Evolutionary conservation across 2,888 invertebrate genomes (phyloP).

Genomic region (Dendrolimus pini): DNA sequence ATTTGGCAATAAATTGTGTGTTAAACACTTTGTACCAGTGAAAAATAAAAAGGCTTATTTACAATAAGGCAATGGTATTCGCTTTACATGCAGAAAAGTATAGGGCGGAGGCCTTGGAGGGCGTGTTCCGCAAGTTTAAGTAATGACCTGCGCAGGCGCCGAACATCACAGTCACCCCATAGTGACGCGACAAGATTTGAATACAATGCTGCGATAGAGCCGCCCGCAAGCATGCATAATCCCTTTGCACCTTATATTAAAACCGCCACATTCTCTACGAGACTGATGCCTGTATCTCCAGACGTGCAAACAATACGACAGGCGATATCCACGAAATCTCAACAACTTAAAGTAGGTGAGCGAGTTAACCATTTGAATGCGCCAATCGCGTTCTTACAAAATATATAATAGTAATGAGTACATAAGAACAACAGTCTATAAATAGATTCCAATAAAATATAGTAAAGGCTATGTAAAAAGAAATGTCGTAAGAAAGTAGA

Average conservation of each 20-base stretch:
- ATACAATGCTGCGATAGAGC: conserved; percentile 71
- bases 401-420: too few relatives aligned
- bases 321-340: conserved; percentile 7
- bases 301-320: conserved; percentile 1
- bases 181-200: conserved; percentile 61
- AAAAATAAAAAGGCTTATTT: background rate
- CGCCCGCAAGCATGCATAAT: conserved; percentile 67
- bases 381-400: too few relatives aligned
- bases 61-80: background rate
- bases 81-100: background rate
- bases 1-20: conserved; percentile 25
- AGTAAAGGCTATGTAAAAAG: too few relatives aligned
- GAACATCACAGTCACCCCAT: conserved; percentile 28
- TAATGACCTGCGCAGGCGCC: conserved; percentile 39
- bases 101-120: conserved; percentile 19
- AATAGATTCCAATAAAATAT: too few relatives aligned
- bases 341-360: too few relatives aligned
- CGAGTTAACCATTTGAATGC: too few relatives aligned
- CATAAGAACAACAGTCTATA: too few relatives aligned
- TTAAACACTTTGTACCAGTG: background rate
- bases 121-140: conserved; percentile 43
- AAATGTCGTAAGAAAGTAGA: too few relatives aligned
- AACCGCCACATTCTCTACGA: conserved; percentile 52
- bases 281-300: conserved; percentile 25
- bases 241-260: conserved; percentile 47